A percentile compares a stretch with the other conserved stretches of the same genome.
These are phyloP conservation scores for Drosophila nebulosa DNA, from an alignment of 1,140 invertebrate genomes.

Conservation along the genomic window DNA sequence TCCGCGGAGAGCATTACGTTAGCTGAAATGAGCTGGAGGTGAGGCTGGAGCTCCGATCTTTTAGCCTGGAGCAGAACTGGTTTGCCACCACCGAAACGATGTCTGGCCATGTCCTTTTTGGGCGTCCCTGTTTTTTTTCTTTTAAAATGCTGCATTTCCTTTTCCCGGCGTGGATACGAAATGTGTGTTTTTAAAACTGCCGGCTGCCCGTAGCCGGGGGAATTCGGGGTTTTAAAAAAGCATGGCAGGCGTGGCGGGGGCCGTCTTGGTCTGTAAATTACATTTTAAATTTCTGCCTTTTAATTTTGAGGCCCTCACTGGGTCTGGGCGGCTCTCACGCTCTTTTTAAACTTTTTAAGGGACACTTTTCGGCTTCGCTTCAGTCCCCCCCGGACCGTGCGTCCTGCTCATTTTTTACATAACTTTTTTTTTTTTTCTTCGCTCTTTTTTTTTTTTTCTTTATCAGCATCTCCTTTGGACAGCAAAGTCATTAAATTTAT, in stretches of 20 bases:
- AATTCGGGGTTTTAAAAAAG: too few relatives aligned
- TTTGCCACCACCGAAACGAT: slow-evolving; percentile 15
- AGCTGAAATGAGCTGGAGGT: slow-evolving; percentile 34
- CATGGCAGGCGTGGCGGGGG: slow-evolving; percentile 19
- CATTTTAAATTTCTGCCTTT: slow-evolving; percentile 74
- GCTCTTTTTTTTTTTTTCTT: slow-evolving; percentile 12
- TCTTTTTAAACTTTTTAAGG: slow-evolving; percentile 75
- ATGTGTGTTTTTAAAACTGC: slow-evolving; percentile 73
- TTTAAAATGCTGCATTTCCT: slow-evolving; percentile 74
- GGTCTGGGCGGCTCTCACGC: slow-evolving; percentile 12
- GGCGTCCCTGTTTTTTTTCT: slow-evolving; percentile 58
- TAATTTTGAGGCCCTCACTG: slow-evolving; percentile 66
- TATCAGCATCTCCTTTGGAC: slow-evolving; percentile 35
- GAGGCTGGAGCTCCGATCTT: background rate
- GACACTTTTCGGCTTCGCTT: slow-evolving; percentile 38
- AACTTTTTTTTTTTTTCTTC: slow-evolving; percentile 6
- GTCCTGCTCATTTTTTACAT: slow-evolving; percentile 55
- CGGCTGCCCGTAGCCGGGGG: slow-evolving; percentile 9
- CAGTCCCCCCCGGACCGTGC: background rate
- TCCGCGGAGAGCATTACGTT: slow-evolving; percentile 68
- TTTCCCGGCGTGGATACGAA: slow-evolving; percentile 62
- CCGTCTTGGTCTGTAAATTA: slow-evolving; percentile 73
- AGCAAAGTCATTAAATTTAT: slow-evolving; percentile 69
- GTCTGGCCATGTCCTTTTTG: background rate
- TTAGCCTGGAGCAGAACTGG: background rate